Percentiles rank a stretch among this genome's conserved stretches.
Conservation (phyloP, 1,140 invertebrate genomes). For the Aphidius gifuensis region DNA sequence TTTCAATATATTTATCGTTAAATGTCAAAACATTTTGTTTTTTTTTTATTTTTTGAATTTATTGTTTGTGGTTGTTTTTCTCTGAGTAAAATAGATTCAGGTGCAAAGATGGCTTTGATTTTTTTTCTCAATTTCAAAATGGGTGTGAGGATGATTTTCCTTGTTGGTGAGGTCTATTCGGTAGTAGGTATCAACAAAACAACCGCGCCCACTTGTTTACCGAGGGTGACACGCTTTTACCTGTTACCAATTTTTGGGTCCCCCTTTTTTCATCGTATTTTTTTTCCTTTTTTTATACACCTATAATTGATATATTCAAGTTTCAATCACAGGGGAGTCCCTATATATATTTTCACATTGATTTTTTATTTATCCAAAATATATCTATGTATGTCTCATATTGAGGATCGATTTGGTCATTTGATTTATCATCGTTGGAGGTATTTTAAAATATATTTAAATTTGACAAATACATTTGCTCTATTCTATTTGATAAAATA, state of each 20-base stretch:
- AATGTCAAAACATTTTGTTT: constrained; percentile 17
- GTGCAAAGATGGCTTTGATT: constrained; percentile 24
- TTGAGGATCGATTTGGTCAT: constrained; percentile 3
- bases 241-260: constrained; percentile 19
- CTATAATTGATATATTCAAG: constrained; percentile 14
- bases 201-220: constrained; percentile 37
- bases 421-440: constrained; percentile 16
- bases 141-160: too few species aligned
- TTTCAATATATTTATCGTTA: too few species aligned
- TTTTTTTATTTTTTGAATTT: background rate
- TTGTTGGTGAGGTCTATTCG: too few species aligned
- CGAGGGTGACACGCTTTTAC: constrained; percentile 35
- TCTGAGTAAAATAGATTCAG: constrained; percentile 22
- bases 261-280: background rate
- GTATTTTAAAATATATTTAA: background rate
- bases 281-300: constrained; percentile 28
- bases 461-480: constrained; percentile 14
- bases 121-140: constrained; percentile 8
- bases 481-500: constrained; percentile 16
- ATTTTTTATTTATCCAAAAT: constrained; percentile 27
- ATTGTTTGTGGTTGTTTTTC: background rate
- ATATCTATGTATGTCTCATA: constrained; percentile 7
- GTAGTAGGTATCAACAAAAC: background rate
- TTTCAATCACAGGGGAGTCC: constrained; percentile 26
- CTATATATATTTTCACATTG: constrained; percentile 2